Evolutionary conservation across 2,113 vertebrate species (phyloP).

Genomic region (Amazona guildingii): DNA sequence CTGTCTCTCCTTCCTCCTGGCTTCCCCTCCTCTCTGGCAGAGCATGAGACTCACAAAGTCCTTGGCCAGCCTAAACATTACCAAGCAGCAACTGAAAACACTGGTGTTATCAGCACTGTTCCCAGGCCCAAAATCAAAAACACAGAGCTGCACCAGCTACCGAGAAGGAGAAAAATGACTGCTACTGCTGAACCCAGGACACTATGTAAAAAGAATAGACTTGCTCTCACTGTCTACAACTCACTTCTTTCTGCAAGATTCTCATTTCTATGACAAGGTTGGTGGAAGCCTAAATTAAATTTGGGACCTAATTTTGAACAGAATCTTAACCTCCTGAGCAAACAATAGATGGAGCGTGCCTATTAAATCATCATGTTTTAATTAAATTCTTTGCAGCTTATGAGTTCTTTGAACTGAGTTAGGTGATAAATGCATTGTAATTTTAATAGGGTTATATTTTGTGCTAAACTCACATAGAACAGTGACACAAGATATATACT

Average conservation of each 20-base stretch:
- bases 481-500: constrained; percentile 6
- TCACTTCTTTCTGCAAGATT: background rate
- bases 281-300: constrained; percentile 70
- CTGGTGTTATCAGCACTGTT: too few relatives aligned
- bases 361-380: constrained; percentile 81
- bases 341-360: constrained; percentile 70
- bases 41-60: too few relatives aligned
- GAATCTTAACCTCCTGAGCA: constrained; percentile 72
- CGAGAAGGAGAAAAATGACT: too few relatives aligned
- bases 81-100: too few relatives aligned
- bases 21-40: too few relatives aligned
- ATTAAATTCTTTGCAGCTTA: constrained; percentile 74
- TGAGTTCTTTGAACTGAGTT: constrained; percentile 56
- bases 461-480: constrained; percentile 34
- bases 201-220: background rate
- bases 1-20: too few relatives aligned
- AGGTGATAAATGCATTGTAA: constrained; percentile 69
- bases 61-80: too few relatives aligned
- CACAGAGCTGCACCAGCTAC: too few relatives aligned
- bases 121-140: too few relatives aligned
- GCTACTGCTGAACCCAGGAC: too few relatives aligned
- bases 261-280: constrained; percentile 24
- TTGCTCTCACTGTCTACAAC: accelerated
- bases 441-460: constrained; percentile 72
- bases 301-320: constrained; percentile 69